Percentiles rank a stretch among this genome's conserved stretches.
Conservation (phyloP, 2,797 vertebrate genomes). For the Gorsachius magnificus region DNA sequence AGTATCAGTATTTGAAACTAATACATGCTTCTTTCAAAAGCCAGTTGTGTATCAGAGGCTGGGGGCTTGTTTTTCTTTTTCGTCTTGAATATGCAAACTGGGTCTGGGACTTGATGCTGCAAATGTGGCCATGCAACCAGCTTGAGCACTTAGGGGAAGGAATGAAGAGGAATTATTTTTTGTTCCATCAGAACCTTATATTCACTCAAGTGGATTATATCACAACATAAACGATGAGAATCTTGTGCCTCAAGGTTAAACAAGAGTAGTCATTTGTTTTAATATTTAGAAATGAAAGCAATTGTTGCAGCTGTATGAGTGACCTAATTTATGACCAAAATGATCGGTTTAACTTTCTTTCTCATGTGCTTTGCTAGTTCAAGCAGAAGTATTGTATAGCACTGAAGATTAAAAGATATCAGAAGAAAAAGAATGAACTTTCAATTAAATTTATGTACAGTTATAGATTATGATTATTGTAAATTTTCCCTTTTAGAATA, state of each 20-base stretch:
- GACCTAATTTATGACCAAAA: slow-evolving; percentile 10
- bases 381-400: not conserved
- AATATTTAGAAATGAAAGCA: slow-evolving; percentile 51
- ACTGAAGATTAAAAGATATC: not conserved
- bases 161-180: not conserved
- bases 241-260: slow-evolving; percentile 51
- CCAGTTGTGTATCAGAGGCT: not conserved
- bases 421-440: slow-evolving; percentile 6
- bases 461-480: slow-evolving; percentile 18
- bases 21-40: not conserved
- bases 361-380: not conserved
- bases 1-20: not conserved
- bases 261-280: slow-evolving; percentile 49
- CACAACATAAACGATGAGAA: not conserved
- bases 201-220: not conserved
- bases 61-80: not conserved
- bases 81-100: rapidly evolving
- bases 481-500: slow-evolving; percentile 21
- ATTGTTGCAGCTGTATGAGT: not conserved
- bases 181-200: not conserved
- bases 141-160: not conserved
- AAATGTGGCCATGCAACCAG: not conserved
- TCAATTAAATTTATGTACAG: slow-evolving; percentile 35
- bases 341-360: not conserved
- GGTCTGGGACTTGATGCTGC: not conserved